Evolutionary conservation across 2,113 vertebrate genomes (phyloP).

Genomic region (Odontophorus gujanensis): DNA sequence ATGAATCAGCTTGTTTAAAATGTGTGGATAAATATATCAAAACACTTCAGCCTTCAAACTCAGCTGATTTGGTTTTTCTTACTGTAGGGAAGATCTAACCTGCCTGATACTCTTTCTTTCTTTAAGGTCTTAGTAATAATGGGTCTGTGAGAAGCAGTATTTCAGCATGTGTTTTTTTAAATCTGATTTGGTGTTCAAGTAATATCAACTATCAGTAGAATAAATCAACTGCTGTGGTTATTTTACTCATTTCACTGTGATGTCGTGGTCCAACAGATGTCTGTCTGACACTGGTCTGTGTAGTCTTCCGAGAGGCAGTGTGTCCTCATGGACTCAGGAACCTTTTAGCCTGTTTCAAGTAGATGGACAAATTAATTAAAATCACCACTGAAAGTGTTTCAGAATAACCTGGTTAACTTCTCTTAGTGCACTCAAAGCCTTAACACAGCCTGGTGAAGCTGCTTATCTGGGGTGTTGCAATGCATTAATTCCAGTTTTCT

Average conservation of each 20-base stretch:
- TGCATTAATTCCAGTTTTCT: not conserved
- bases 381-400: not conserved
- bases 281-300: not conserved
- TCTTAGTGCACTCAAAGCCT: not conserved
- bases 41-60: not conserved
- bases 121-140: not conserved
- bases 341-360: not conserved
- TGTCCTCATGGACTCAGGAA: not conserved
- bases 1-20: not conserved
- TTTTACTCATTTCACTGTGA: not conserved
- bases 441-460: conserved; percentile 10
- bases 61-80: not conserved
- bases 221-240: fast-evolving
- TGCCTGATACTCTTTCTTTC: not conserved
- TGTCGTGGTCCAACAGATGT: not conserved
- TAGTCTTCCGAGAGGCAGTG: not conserved
- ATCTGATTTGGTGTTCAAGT: not conserved
- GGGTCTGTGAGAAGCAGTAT: not conserved
- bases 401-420: not conserved
- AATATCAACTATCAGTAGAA: not conserved
- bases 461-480: not conserved
- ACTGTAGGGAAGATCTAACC: not conserved
- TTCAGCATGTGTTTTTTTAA: not conserved
- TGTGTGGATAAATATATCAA: not conserved
- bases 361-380: not conserved